phyloP scores from a whole-genome alignment of 2,113 vertebrate species.

The Grammomys surdaster region DNA sequence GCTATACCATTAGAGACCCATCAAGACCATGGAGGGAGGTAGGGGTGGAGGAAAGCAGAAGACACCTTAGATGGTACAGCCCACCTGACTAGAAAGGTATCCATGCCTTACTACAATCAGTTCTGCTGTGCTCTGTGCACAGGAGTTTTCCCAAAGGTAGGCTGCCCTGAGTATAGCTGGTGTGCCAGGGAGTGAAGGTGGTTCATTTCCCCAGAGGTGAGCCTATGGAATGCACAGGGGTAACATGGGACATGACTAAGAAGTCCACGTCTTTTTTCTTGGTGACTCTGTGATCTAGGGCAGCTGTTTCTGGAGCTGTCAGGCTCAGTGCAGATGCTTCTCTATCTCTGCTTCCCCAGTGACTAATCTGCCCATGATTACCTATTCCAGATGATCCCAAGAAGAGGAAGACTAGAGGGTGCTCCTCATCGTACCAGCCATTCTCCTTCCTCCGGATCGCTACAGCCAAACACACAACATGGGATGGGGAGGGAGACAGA shows the following conservation, averaged over 20 bases:
- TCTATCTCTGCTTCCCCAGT: not conserved
- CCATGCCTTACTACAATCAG: not conserved
- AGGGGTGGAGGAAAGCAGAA: not conserved
- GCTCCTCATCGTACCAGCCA: slow-evolving; percentile 99
- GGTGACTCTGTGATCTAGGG: slow-evolving; percentile 23
- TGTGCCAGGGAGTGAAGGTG: not conserved
- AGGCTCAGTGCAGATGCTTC: not conserved
- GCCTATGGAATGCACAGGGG: not conserved
- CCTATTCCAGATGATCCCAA: slow-evolving; percentile 98
- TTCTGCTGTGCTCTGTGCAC: not conserved
- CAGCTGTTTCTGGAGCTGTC: not conserved
- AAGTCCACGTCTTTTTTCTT: slow-evolving; percentile 1
- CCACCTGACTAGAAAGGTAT: not conserved
- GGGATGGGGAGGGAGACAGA: slow-evolving; percentile 85
- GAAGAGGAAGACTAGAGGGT: slow-evolving; percentile 98
- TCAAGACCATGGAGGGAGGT: not conserved
- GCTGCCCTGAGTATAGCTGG: not conserved
- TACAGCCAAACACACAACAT: slow-evolving; percentile 84
- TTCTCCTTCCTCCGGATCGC: slow-evolving; percentile 98
- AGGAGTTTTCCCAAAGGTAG: not conserved
- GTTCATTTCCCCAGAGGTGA: not conserved
- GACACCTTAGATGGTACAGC: not conserved
- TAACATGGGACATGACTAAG: slow-evolving; percentile 4
- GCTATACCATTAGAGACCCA: not conserved
- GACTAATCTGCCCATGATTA: slow-evolving; percentile 82